Base-by-base conservation (phyloP, 2,888 invertebrate genomes). In the Aethes cnicana region DNA sequence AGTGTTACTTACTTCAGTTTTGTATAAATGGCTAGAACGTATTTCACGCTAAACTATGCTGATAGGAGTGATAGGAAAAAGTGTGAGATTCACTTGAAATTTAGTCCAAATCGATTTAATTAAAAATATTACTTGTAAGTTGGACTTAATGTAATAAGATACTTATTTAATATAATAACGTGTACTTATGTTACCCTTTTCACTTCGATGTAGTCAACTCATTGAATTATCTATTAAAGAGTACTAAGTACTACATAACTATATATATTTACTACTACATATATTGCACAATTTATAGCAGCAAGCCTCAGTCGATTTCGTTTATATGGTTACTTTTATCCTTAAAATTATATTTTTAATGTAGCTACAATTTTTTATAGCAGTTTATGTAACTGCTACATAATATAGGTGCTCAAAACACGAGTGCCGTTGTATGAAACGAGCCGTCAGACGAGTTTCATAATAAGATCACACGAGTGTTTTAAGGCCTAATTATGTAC, bases 141-240 rank as follows among this genome's bases (percentile, higher is more conserved):
- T 20, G 11, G 12, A 17, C 41, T 42, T 35, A 30, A 7, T 12
- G 8, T 36, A 23, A 36, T 14, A 14, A 28, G 5, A 14, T 25
- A 37, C 43, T 37, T 44, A 50, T 30, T 43, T 6, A 23, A n/a
- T 46, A 39, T 25, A 46, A 4, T 20, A 25, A 39, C 12, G 25
- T 42, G 48, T 48, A 50, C 50, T 50, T 50, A 17, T 28, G 30
- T 69, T 78, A 80, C 74, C 69, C 81, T 82, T 82, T 68, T 68
- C 70, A 65, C 70, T 78, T 81, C 81, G 62, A 35, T 66, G 55
- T 55, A 42, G 21, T 41, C 39, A 39, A 55, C 35, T 25, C 49
- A 54, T 12, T 59, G 59, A 66, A 62, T 72, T 76, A 76, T 72
- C 72, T 47, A n/a, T 53, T 61, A 77, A 84, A 83, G 82, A 76